These are phyloP conservation scores for Macrosiphum euphorbiae DNA, from an alignment of 2,888 invertebrate species.

Conservation along the genomic window DNA sequence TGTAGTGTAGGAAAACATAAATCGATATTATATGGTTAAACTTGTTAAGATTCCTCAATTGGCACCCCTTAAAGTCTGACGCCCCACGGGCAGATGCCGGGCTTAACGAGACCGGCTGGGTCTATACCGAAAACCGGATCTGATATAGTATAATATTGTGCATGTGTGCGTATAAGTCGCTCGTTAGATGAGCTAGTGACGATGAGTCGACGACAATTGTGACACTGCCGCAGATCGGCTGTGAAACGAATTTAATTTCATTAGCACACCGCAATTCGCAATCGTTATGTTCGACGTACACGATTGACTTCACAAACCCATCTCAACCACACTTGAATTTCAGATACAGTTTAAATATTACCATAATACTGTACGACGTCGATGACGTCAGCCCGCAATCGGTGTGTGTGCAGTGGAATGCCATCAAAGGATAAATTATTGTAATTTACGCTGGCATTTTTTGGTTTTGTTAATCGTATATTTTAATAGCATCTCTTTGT, in stretches of 20 bases:
- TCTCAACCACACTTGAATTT: background rate
- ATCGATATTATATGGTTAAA: background rate
- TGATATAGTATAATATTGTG: background rate
- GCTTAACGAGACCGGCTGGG: background rate
- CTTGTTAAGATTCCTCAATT: background rate
- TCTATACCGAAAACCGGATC: background rate
- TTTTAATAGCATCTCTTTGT: background rate
- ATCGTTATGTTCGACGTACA: background rate
- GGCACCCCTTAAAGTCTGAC: background rate
- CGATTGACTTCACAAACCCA: background rate
- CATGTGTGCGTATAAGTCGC: background rate
- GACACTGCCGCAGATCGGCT: background rate
- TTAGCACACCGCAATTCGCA: slow-evolving; percentile 1
- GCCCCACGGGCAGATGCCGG: background rate
- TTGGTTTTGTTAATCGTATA: background rate
- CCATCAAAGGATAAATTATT: background rate
- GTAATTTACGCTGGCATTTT: background rate
- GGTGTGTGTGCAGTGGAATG: background rate
- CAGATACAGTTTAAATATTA: background rate
- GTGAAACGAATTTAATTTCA: slow-evolving; percentile 25
- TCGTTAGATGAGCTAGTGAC: background rate
- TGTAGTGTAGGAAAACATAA: background rate
- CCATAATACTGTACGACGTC: background rate
- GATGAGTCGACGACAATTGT: background rate
- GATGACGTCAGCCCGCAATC: background rate